phyloP scores from a whole-genome alignment of 2,888 invertebrate species.

The Rhorus exstirpatorius region DNA sequence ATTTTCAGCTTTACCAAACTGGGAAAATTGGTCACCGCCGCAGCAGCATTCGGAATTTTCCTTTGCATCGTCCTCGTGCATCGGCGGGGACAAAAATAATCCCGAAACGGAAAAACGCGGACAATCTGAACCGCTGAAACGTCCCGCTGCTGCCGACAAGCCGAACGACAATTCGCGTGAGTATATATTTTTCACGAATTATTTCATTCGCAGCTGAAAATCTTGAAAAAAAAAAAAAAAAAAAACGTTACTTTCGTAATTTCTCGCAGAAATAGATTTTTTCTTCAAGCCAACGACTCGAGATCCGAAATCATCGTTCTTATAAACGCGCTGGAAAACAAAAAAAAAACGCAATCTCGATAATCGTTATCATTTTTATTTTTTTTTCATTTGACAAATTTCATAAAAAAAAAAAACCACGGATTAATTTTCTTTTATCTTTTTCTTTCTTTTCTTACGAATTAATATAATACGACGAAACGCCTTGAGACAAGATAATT shows the following conservation, averaged over 20 bases:
- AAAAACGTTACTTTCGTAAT: background rate
- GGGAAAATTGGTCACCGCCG: constrained; percentile 49
- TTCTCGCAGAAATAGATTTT: constrained; percentile 7
- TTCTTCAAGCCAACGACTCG: constrained; percentile 50
- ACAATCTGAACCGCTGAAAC: background rate
- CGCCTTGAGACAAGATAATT: constrained; percentile 63
- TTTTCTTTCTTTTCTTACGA: constrained; percentile 10
- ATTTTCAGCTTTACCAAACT: constrained; percentile 34
- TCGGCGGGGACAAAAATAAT: constrained; percentile 1
- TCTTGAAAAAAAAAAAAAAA: too few species aligned
- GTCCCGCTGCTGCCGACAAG: constrained; percentile 2
- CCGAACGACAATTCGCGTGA: constrained; percentile 6
- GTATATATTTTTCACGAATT: background rate
- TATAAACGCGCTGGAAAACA: background rate
- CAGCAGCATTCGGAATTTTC: constrained; percentile 32
- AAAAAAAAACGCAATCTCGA: background rate
- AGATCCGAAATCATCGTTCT: constrained; percentile 32
- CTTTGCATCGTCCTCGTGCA: constrained; percentile 16
- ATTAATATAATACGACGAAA: constrained; percentile 26
- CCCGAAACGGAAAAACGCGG: background rate
- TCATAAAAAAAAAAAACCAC: background rate
- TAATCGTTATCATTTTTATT: background rate
- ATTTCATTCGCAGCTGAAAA: too few species aligned
- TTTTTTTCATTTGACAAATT: background rate
- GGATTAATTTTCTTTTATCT: background rate